phyloP scores from a whole-genome alignment of 2,888 invertebrate species.

The Aspidapion aeneum region DNA sequence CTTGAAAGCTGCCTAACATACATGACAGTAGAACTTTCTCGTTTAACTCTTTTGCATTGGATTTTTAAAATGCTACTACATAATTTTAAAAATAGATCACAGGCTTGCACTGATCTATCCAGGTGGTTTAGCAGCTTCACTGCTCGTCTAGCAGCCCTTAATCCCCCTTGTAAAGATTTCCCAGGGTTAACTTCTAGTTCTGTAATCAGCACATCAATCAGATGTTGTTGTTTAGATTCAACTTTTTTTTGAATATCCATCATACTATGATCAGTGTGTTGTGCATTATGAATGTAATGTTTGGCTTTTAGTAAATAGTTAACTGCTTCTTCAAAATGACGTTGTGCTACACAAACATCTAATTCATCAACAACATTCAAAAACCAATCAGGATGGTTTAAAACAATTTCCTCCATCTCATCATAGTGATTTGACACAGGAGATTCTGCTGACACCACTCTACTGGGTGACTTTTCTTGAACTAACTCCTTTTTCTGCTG shows the following conservation, averaged over 20 bases:
- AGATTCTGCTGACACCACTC: slow-evolving; percentile 49
- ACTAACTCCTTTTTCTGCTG: slow-evolving; percentile 48
- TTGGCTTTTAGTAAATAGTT: slow-evolving; percentile 70
- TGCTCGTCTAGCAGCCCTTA: slow-evolving; percentile 80
- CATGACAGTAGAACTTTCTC: slow-evolving; percentile 74
- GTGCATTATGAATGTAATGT: slow-evolving; percentile 50
- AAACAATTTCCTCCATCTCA: slow-evolving; percentile 42
- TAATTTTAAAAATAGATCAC: slow-evolving; percentile 76
- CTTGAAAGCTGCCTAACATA: slow-evolving; percentile 80
- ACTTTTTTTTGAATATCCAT: slow-evolving; percentile 54
- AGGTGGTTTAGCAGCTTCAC: slow-evolving; percentile 81
- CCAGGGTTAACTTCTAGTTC: slow-evolving; percentile 89
- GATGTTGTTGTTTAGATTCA: slow-evolving; percentile 66
- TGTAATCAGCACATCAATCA: slow-evolving; percentile 84
- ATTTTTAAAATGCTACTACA: slow-evolving; percentile 80
- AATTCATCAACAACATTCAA: slow-evolving; percentile 89
- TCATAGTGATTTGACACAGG: slow-evolving; percentile 49
- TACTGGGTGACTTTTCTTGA: slow-evolving; percentile 48
- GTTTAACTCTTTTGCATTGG: slow-evolving; percentile 74
- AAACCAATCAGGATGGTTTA: slow-evolving; percentile 76
- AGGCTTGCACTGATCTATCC: slow-evolving; percentile 69
- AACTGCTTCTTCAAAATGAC: slow-evolving; percentile 92
- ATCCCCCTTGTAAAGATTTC: slow-evolving; percentile 85
- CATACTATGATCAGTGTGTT: slow-evolving; percentile 46
- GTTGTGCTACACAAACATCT: slow-evolving; percentile 91